These are phyloP conservation scores for Nibea coibor DNA, from an alignment of 2,113 vertebrate species.

Conservation along the genomic window DNA sequence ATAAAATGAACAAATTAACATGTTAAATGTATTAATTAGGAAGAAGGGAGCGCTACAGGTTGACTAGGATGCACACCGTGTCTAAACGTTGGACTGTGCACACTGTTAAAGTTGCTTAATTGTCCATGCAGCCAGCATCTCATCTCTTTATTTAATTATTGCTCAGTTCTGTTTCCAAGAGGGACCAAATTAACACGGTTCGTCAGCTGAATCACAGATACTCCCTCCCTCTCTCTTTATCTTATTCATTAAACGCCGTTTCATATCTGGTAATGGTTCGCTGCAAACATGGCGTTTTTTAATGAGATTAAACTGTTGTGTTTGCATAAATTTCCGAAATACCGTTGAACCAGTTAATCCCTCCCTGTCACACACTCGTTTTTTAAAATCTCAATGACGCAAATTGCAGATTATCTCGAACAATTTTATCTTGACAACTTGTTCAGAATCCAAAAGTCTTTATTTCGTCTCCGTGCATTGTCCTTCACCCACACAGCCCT, in stretches of 20 bases:
- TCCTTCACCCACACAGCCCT: conserved; percentile 50
- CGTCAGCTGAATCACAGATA: conserved; percentile 36
- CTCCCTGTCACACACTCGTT: conserved; percentile 35
- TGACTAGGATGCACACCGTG: background rate
- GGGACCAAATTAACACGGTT: conserved; percentile 39
- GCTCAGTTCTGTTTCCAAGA: conserved; percentile 18
- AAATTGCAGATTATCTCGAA: conserved; percentile 42
- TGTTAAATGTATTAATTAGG: background rate
- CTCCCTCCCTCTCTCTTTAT: conserved; percentile 27
- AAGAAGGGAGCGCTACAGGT: background rate
- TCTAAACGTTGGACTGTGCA: background rate
- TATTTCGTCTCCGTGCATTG: conserved; percentile 51
- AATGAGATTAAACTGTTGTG: conserved; percentile 57
- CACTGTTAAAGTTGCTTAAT: conserved; percentile 12
- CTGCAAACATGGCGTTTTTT: conserved; percentile 33
- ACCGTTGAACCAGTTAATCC: conserved; percentile 40
- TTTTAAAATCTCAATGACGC: conserved; percentile 45
- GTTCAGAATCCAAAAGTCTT: conserved; percentile 49
- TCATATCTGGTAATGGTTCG: conserved; percentile 24
- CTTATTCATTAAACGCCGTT: conserved; percentile 25
- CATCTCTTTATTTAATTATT: conserved; percentile 43
- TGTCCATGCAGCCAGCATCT: conserved; percentile 3
- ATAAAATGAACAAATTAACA: too few relatives aligned
- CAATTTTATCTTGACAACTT: conserved; percentile 44
- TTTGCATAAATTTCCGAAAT: conserved; percentile 47